Conservation (phyloP, 64 coral and sea anemone species). For the Porites australiensis region DNA sequence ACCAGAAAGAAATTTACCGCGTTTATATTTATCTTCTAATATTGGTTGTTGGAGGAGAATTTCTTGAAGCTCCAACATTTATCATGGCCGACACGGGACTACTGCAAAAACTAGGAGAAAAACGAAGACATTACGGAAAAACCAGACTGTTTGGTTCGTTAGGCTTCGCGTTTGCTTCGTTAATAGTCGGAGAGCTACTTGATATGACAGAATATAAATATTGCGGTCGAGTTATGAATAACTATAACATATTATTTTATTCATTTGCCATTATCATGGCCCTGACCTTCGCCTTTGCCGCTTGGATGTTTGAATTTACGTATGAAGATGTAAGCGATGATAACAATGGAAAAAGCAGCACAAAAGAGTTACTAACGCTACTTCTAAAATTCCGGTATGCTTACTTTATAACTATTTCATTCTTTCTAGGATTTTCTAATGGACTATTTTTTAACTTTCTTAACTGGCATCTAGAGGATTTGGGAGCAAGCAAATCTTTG, state of each 20-base stretch:
- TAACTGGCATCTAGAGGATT: constrained; percentile 96
- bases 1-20: constrained; percentile 64
- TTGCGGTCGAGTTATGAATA: constrained; percentile 80
- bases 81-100: constrained; percentile 92
- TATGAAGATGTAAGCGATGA: constrained; percentile 52
- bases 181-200: constrained; percentile 88
- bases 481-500: constrained; percentile 85
- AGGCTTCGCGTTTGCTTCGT: constrained; percentile 87
- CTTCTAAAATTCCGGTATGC: constrained; percentile 81
- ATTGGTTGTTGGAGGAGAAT: constrained; percentile 85
- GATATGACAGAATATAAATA: constrained; percentile 83
- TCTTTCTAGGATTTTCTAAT: constrained; percentile 91
- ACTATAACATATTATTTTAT: constrained; percentile 93
- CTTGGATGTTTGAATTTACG: constrained; percentile 78
- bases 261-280: constrained; percentile 89
- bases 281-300: constrained; percentile 72
- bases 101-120: constrained; percentile 85
- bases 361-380: constrained; percentile 77
- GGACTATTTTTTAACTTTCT: constrained; percentile 90
- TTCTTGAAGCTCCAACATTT: constrained; percentile 96
- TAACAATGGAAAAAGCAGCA: neutral
- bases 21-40: constrained; percentile 77
- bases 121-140: constrained; percentile 92
- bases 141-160: constrained; percentile 91
- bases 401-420: constrained; percentile 78